A percentile compares a stretch with the other conserved stretches of the same genome.
Evolutionary conservation across 2,113 vertebrate species (phyloP).

Genomic region (Burhinus bistriatus): DNA sequence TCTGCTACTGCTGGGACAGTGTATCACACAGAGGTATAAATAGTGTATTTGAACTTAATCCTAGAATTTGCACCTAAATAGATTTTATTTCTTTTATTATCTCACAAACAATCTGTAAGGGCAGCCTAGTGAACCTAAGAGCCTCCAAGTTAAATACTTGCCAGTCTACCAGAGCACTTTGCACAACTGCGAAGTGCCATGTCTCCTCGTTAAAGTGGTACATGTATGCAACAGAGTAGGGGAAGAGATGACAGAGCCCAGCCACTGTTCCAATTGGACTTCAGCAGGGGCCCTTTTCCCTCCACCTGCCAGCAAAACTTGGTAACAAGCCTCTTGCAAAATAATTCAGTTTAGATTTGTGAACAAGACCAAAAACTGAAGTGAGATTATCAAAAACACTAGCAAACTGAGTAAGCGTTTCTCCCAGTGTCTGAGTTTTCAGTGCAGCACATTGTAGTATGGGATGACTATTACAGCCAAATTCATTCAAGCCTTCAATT

Average conservation of each 20-base stretch:
- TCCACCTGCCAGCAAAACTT: neutral
- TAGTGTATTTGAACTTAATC: neutral
- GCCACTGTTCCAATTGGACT: fast-evolving
- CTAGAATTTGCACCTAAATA: fast-evolving
- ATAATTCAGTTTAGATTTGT: neutral
- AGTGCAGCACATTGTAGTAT: neutral
- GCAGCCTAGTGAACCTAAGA: neutral
- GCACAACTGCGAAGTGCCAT: fast-evolving
- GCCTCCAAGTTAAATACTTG: neutral
- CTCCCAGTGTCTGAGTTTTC: neutral
- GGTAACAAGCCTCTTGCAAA: neutral
- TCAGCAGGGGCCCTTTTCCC: neutral
- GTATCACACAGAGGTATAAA: neutral
- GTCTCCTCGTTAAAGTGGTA: neutral
- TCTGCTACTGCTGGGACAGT: neutral
- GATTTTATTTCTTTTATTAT: neutral
- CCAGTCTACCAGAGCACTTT: neutral
- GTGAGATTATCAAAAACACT: neutral
- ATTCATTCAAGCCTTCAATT: neutral
- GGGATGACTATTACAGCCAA: neutral
- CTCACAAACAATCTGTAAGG: neutral
- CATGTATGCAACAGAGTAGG: fast-evolving
- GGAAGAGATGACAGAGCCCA: neutral
- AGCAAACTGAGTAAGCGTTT: neutral
- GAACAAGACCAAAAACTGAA: neutral